Percentiles rank a stretch among this genome's conserved stretches.
Evolutionary conservation across 2,888 invertebrate species (phyloP).

Genomic region (Orchestes rusci): DNA sequence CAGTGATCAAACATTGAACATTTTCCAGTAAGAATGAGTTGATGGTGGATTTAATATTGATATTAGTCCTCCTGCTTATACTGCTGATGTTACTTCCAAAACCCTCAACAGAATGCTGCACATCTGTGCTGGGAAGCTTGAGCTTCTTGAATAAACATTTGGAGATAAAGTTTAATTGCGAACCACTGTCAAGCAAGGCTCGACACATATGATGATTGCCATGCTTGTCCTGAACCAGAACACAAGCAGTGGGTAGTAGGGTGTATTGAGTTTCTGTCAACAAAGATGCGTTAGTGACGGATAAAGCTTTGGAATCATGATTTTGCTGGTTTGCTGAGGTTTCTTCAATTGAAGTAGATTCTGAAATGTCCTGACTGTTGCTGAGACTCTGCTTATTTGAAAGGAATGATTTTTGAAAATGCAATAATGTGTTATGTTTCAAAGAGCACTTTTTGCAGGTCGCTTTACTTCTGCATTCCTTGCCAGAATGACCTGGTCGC

Average conservation of each 20-base stretch:
- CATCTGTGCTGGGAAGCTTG: not conserved
- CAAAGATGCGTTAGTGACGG: conserved; percentile 1
- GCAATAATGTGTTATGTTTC: conserved; percentile 4
- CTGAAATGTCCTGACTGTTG: not conserved
- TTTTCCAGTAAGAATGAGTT: conserved; percentile 1
- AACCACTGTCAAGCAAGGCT: conserved; percentile 6
- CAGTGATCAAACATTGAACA: conserved; percentile 4
- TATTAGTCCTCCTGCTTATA: not conserved
- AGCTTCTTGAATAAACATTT: conserved; percentile 4
- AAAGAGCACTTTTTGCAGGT: conserved; percentile 6
- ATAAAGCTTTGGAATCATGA: not conserved
- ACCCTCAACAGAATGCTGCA: conserved; percentile 8
- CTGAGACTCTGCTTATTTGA: not conserved
- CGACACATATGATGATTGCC: conserved; percentile 8
- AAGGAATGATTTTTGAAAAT: not conserved
- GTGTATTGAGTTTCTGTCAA: not conserved
- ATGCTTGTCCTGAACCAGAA: conserved; percentile 3
- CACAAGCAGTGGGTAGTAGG: conserved; percentile 6
- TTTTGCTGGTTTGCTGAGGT: not conserved
- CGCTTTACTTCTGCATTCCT: conserved; percentile 4
- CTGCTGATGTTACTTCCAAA: conserved; percentile 5
- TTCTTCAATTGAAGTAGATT: not conserved
- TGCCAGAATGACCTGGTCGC: conserved; percentile 3
- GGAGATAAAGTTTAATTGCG: conserved; percentile 10
- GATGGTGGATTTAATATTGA: conserved; percentile 3